A percentile compares a stretch with the other conserved stretches of the same genome.
Conservation (phyloP, 1,140 invertebrate genomes). For the Limonius californicus region DNA sequence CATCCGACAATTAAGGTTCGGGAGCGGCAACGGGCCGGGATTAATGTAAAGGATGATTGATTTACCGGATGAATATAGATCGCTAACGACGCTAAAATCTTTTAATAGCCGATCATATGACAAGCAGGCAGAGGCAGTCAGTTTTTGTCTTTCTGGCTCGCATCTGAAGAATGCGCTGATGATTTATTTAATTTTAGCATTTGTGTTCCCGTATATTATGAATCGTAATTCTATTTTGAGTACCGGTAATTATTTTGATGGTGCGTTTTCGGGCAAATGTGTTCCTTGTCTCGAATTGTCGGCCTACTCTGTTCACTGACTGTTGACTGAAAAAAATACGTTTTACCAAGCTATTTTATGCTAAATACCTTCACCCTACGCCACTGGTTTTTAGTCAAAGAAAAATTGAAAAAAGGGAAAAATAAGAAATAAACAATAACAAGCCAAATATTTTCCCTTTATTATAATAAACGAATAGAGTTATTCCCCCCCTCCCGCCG, state of each 20-base stretch:
- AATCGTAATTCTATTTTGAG: slow-evolving; percentile 29
- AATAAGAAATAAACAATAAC: too few relatives aligned
- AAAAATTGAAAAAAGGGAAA: too few relatives aligned
- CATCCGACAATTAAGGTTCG: too few relatives aligned
- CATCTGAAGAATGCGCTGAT: slow-evolving; percentile 27
- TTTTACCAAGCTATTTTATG: too few relatives aligned
- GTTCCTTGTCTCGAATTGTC: slow-evolving; percentile 17
- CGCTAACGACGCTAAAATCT: slow-evolving; percentile 29
- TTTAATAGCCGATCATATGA: slow-evolving; percentile 31
- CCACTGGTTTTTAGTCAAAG: too few relatives aligned
- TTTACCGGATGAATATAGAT: slow-evolving; percentile 17
- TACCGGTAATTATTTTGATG: slow-evolving; percentile 27
- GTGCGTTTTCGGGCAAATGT: slow-evolving; percentile 27
- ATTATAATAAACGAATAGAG: too few relatives aligned
- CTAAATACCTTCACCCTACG: too few relatives aligned
- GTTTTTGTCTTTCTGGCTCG: slow-evolving; percentile 28
- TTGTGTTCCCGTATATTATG: slow-evolving; percentile 24
- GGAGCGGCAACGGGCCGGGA: too few relatives aligned
- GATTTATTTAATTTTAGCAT: slow-evolving; percentile 32
- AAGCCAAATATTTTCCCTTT: too few relatives aligned
- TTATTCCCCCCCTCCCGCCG: too few relatives aligned
- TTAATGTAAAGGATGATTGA: not conserved
- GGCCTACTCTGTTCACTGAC: too few relatives aligned
- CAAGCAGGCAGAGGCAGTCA: slow-evolving; percentile 9
- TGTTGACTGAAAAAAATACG: too few relatives aligned